Evolutionary conservation across 2,888 invertebrate species (phyloP), one percentile per base, ranked within the genome.

Genomic region (Falcaria lacertinaria): DNA sequence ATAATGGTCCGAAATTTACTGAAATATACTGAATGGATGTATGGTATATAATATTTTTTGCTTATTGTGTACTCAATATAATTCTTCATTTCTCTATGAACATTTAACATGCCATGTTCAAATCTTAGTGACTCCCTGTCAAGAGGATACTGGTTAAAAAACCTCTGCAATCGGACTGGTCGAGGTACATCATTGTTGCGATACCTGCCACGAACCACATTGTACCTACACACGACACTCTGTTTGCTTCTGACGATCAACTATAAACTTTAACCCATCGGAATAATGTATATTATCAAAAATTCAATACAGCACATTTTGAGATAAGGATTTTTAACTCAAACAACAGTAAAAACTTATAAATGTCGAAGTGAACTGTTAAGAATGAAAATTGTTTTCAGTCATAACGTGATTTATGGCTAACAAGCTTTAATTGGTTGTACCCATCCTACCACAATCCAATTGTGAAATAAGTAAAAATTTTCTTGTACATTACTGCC

Each of bases 141-240:
- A 51, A 60, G 58, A 72, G 73, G 73, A 77, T 78, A 76, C 76
- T 78, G 78, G 78, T 74, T 74, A 76, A 80, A 82, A 83, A 82
- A 65, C 70, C 65, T 61, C 64, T 50, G 69, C 71, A 63, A 74
- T 72, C 74, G 70, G 74, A 81, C 80, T 79, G 81, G 80, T 72
- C 76, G 69, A 75, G 73, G 77, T 74, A 77, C 81, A 79, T 82
- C 81, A 82, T 76, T 75, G 80, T 74, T 69, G 74, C 80, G 78
- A 80, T 81, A 76, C 78, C 74, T 74, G 77, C 75, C 74, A 74
- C 69, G 58, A 70, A 58, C 64, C 64, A 61, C 62, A 57, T 64
- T 64, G 60, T 53, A 47, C 65, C 47, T 57, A 28, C 7, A 16
- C 61, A 62, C 64, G 57, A 64, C 65, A 60, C 58, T 60, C 54